Conservation (phyloP, 2,888 invertebrate genomes). For the Aleiodes leptofemur region DNA sequence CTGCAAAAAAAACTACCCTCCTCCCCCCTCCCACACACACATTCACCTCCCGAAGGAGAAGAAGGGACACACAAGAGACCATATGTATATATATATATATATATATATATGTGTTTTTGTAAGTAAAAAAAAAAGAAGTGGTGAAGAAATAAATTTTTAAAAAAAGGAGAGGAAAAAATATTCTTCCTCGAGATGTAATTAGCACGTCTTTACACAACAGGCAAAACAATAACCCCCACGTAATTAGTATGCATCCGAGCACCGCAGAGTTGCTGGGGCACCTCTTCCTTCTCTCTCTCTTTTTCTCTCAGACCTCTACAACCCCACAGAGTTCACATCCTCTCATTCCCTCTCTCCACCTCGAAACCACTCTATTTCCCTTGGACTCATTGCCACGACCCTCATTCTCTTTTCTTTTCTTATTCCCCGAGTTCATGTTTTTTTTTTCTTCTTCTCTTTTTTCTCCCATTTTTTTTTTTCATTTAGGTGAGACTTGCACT, state of each 20-base stretch:
- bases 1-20: too few relatives aligned
- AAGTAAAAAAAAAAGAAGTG: constrained; percentile 14
- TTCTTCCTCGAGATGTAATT: constrained; percentile 72
- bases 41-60: too few relatives aligned
- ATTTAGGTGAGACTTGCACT: constrained; percentile 2
- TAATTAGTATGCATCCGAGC: constrained; percentile 69
- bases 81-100: too few relatives aligned
- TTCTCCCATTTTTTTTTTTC: too few relatives aligned
- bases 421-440: constrained; percentile 4
- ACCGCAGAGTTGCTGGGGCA: constrained; percentile 43
- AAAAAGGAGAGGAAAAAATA: constrained; percentile 46
- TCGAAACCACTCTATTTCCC: constrained; percentile 18
- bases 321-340: neutral
- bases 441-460: too few relatives aligned
- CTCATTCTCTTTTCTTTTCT: neutral
- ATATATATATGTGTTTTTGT: too few relatives aligned
- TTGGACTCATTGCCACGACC: constrained; percentile 22
- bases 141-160: constrained; percentile 31
- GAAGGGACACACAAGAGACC: too few relatives aligned
- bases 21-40: too few relatives aligned
- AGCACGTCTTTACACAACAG: constrained; percentile 70
- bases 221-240: constrained; percentile 65
- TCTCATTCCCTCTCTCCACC: constrained; percentile 31
- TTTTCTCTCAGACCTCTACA: constrained; percentile 12
- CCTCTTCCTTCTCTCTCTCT: constrained; percentile 34